Conservation (phyloP, 2,797 vertebrate genomes). For the Mormyrops attenuatus region DNA sequence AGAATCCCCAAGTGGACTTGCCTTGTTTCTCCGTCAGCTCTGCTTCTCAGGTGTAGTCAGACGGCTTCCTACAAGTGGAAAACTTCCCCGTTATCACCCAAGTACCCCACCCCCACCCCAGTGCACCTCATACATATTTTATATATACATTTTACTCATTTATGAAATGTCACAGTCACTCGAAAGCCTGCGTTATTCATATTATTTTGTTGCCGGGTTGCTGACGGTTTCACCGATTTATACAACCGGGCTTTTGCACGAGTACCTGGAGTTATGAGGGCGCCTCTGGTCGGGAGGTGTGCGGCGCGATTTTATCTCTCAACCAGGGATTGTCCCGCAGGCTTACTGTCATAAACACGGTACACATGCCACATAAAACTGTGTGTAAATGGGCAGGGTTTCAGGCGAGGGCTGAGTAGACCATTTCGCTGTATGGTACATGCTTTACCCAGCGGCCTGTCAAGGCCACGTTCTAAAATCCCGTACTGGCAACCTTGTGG, state of each 20-base stretch:
- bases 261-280: neutral
- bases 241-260: neutral
- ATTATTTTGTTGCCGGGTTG: neutral
- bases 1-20: neutral
- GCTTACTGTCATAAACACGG: conserved; percentile 8
- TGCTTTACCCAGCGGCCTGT: neutral
- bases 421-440: neutral
- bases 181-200: neutral
- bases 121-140: neutral
- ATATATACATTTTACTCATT: neutral
- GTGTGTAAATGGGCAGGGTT: neutral
- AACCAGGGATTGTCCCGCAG: neutral
- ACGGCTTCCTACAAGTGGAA: neutral
- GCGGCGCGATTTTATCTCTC: neutral
- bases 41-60: neutral
- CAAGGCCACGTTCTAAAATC: neutral
- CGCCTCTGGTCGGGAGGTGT: neutral
- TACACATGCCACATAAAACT: neutral
- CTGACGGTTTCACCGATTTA: neutral
- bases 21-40: neutral
- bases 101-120: neutral
- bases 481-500: neutral
- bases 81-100: neutral
- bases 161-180: neutral
- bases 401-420: neutral